Conservation (phyloP, 1,140 invertebrate species). For the Bombus ignitus region DNA sequence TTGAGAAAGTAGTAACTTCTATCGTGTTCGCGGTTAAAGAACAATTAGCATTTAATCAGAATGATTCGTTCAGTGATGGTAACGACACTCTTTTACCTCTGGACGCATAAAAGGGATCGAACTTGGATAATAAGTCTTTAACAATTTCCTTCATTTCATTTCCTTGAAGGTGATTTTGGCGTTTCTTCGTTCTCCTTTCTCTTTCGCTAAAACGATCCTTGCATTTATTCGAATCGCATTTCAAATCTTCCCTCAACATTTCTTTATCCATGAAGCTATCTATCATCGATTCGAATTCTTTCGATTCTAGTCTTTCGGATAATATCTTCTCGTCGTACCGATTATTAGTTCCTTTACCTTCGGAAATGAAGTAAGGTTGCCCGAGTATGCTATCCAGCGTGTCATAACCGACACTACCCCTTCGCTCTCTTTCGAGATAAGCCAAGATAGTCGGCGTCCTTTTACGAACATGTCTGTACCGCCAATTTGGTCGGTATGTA, state of each 20-base stretch:
- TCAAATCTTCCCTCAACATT: not conserved
- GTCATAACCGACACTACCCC: too few species aligned
- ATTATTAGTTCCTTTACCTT: not conserved
- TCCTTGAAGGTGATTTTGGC: not conserved
- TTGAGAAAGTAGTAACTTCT: not conserved
- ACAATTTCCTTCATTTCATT: not conserved
- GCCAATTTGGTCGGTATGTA: not conserved
- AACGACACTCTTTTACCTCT: conserved; percentile 62
- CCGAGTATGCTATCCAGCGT: not conserved
- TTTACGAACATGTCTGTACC: not conserved
- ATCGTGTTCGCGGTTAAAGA: not conserved
- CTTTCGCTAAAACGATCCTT: not conserved
- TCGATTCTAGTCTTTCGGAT: not conserved
- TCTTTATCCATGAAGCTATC: not conserved
- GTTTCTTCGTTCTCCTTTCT: not conserved
- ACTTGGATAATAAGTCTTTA: conserved; percentile 47
- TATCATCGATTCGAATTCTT: not conserved
- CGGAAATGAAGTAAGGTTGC: not conserved
- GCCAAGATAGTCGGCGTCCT: not conserved
- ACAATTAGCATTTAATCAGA: not conserved
- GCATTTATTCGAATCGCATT: not conserved
- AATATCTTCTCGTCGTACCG: not conserved
- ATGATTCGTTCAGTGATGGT: not conserved
- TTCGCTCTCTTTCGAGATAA: not conserved
- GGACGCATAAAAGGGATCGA: conserved; percentile 68